These are phyloP conservation scores for Tolypeutes matacus DNA, from an alignment of 2,797 vertebrate species.

Conservation along the genomic window DNA sequence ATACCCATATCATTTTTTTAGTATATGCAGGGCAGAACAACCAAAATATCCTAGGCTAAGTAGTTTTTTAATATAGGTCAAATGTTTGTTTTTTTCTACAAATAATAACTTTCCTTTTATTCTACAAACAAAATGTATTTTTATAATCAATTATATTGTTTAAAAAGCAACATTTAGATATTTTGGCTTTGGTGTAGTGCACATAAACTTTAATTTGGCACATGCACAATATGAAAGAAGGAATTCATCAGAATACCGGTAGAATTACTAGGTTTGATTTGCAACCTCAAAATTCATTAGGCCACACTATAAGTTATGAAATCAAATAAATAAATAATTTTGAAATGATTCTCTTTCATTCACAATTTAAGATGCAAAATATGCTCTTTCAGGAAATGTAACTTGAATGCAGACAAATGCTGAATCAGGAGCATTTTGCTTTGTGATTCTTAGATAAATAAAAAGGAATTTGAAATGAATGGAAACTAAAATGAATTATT, in stretches of 20 bases:
- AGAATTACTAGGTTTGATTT: conserved; percentile 58
- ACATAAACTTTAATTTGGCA: conserved; percentile 29
- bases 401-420: conserved; percentile 23
- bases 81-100: neutral
- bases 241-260: neutral
- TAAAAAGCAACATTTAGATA: neutral
- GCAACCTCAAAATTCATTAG: neutral
- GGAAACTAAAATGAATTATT: conserved; percentile 34
- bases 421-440: conserved; percentile 64
- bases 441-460: conserved; percentile 44
- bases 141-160: neutral
- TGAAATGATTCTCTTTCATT: neutral
- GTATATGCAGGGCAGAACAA: neutral
- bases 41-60: neutral
- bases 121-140: neutral
- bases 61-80: neutral
- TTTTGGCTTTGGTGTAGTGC: neutral
- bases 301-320: neutral
- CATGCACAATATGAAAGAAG: neutral
- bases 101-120: neutral
- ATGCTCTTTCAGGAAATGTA: neutral
- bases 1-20: neutral
- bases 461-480: conserved; percentile 57
- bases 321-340: neutral
- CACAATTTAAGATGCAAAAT: neutral